These are phyloP conservation scores for Phylloscopus trochiloides DNA, from an alignment of 2,113 vertebrate genomes.

Conservation along the genomic window DNA sequence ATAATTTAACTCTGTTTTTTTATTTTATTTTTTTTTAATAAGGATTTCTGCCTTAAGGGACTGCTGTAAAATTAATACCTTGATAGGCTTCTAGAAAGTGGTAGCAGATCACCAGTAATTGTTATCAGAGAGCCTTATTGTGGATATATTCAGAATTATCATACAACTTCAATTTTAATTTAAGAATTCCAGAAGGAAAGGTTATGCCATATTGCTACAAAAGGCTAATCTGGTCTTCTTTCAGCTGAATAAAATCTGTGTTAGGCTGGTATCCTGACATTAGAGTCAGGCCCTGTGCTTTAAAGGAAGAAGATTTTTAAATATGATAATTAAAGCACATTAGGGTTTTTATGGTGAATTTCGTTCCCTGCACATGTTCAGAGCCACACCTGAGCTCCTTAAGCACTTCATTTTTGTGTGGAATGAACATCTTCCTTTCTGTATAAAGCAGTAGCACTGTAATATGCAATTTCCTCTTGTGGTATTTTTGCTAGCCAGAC, in stretches of 20 bases:
- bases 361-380: neutral
- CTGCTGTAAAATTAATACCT: neutral
- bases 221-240: neutral
- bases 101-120: neutral
- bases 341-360: neutral
- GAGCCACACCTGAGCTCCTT: neutral
- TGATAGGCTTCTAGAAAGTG: neutral
- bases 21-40: neutral
- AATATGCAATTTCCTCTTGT: neutral
- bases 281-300: neutral
- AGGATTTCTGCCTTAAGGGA: neutral
- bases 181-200: neutral
- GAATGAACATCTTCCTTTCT: neutral
- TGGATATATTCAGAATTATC: neutral
- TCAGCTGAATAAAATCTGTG: neutral
- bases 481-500: neutral
- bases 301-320: neutral
- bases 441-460: neutral
- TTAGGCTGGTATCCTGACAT: neutral
- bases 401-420: neutral
- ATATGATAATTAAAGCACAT: neutral
- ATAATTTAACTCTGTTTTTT: neutral
- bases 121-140: neutral
- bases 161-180: neutral
- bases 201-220: neutral